Base-by-base conservation (phyloP, 2,113 vertebrate species). In the Crocuta crocuta region DNA sequence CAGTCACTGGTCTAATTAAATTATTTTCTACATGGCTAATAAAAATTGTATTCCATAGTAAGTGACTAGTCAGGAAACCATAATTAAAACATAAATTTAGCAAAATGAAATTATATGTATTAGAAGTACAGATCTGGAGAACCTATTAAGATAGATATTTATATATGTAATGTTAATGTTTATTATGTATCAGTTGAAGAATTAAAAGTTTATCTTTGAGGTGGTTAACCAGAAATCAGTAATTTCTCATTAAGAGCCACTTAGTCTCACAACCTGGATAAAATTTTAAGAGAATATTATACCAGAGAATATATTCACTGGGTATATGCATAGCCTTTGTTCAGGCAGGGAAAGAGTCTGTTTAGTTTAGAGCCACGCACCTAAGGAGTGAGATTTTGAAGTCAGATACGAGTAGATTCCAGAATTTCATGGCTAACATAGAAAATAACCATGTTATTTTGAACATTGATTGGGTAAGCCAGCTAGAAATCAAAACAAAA, bases 41-140 rank as follows among this genome's bases (percentile, higher is more conserved):
- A 86, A 96, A 97, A 96, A 93, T 89, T 96, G 35, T 94, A 65
- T 96, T 94, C 63, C 33, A 84, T 58, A 89, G 19, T 94, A 97
- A 95, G 63, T 91, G 68, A 50, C 71, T 96, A 92, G 10, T 96
- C 96, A 83, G 92, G 95, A 96, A 96, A 96, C 39, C 78, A 68
- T 96, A 95, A 97, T 97, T 95, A 96, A 97, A 97, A 95, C 92
- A 83, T 96, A 97, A 94, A 95, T 95, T 95, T 96, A 93, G 78
- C 73, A 92, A 96, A 97, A 89, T 87, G 86, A 94, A 97, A 95
- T 95, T 92, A 12, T 82, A 73, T 24, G 5, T 79, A 70, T 88
- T 91, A 88, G 48, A 97, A 87, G 53, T 79, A 24, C 87, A 89
- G 70, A 84, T 82, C 28, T 90, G 81, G 74, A 96, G 84, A 96